Evolutionary conservation across 2,797 vertebrate species (phyloP), one percentile per base, ranked within the genome.

Genomic region (Craterocephalus amniculus): DNA sequence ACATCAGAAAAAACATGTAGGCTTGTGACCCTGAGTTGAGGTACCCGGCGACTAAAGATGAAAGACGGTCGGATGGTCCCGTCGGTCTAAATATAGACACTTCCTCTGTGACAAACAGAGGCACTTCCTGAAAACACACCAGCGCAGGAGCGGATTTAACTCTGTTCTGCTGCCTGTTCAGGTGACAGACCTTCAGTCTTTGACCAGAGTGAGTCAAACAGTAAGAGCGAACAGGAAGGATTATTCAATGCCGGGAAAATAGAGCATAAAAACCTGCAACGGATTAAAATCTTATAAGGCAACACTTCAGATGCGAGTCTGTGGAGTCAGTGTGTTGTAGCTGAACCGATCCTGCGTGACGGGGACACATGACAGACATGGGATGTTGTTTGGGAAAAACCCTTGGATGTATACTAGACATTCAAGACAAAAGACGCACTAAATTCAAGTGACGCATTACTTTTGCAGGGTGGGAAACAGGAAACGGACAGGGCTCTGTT

Each of bases 301-400:
- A 67, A 69, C 58, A 65, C 56, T 68, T 60, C 43, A 45, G 34
- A 60, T 45, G 62, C 66, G 60, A 72, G 32, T n/a, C 63, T 79
- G 64, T 64, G 72, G 71, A 78, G 58, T 75, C 61, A 36, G 67
- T 81, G 58, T 73, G 51, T 74, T 74, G 71, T 56, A 66, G 72
- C 78, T 78, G 76, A 89, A 88, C 81, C 88, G 81, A 85, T 83
- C 81, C 68, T 72, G 78, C 78, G 71, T 83, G 89, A 87, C 70
- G 76, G 65, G 74, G 78, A 84, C 90, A 89, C 87, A 85, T 91
- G 89, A 91, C 89, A 86, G 62, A 84, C 91, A 89, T 84, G 84
- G 72, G 87, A 91, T 67, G 66, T 70, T 64, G 80, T 78, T 69
- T 75, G 84, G 89, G 88, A 90, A 92, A 92, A 86, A 79, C 85